Percentiles rank a stretch among this genome's conserved stretches.
These are phyloP conservation scores for Penaeus japonicus DNA, from an alignment of 1,140 invertebrate species.

Conservation along the genomic window DNA sequence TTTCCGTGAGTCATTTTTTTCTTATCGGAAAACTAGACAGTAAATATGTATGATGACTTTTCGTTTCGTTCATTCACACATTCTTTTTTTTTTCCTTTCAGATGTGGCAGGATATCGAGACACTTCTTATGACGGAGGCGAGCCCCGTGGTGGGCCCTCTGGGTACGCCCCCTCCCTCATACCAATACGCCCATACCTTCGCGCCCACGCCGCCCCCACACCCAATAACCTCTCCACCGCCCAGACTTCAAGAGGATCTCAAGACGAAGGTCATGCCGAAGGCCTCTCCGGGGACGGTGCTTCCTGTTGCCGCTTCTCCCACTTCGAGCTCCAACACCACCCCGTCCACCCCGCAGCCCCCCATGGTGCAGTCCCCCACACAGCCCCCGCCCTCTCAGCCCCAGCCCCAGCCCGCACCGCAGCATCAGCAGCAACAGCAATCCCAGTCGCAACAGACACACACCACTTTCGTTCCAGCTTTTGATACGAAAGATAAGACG, in stretches of 20 bases:
- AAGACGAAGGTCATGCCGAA: slow-evolving; percentile 2
- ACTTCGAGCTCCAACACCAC: not conserved
- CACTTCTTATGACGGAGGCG: slow-evolving; percentile 62
- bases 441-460: not conserved
- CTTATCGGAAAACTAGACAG: too few relatives aligned
- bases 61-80: not conserved
- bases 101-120: slow-evolving; percentile 70
- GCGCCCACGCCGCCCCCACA: not conserved
- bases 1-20: not conserved
- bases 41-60: not conserved
- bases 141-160: slow-evolving; percentile 41
- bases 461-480: not conserved
- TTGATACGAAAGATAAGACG: slow-evolving; percentile 15
- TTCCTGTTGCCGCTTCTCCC: not conserved
- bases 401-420: not conserved
- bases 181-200: not conserved
- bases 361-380: slow-evolving; percentile 3
- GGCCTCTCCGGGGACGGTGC: slow-evolving; percentile 11
- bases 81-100: slow-evolving; percentile 52
- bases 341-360: slow-evolving; percentile 17
- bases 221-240: slow-evolving; percentile 8
- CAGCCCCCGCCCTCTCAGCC: slow-evolving; percentile 13
- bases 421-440: not conserved
- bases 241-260: not conserved
- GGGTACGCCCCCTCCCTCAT: slow-evolving; percentile 23